These are phyloP conservation scores for Protonibea diacanthus DNA, from an alignment of 2,797 vertebrate genomes.

Conservation along the genomic window DNA sequence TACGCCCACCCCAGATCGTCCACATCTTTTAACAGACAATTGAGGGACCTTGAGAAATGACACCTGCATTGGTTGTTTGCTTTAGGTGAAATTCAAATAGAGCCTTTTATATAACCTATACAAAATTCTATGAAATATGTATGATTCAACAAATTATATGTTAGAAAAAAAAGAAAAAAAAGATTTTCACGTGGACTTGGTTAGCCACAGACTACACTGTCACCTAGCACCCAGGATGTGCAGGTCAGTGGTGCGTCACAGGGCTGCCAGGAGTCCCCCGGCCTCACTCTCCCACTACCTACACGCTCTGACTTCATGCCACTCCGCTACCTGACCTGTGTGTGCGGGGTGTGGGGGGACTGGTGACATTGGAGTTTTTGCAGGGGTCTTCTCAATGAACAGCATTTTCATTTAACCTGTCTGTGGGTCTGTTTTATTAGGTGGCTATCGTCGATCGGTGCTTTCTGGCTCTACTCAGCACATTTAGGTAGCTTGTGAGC, in stretches of 20 bases:
- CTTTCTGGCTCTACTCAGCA: slow-evolving; percentile 66
- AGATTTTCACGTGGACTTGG: slow-evolving; percentile 44
- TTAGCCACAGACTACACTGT: slow-evolving; percentile 37
- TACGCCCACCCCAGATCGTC: slow-evolving; percentile 35
- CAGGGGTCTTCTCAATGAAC: slow-evolving; percentile 48
- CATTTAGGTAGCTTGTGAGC: slow-evolving; percentile 57
- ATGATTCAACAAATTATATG: slow-evolving; percentile 72
- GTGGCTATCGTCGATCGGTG: slow-evolving; percentile 67
- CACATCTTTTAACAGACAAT: slow-evolving; percentile 45
- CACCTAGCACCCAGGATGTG: slow-evolving; percentile 18
- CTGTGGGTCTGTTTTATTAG: slow-evolving; percentile 54
- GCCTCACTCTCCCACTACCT: slow-evolving; percentile 49
- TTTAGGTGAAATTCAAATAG: slow-evolving; percentile 74
- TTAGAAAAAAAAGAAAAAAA: slow-evolving; percentile 31
- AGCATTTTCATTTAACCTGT: slow-evolving; percentile 47
- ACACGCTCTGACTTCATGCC: slow-evolving; percentile 33
- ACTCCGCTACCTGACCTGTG: slow-evolving; percentile 45
- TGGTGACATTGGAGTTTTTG: neutral
- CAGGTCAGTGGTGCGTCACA: slow-evolving; percentile 35
- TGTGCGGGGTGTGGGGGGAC: neutral
- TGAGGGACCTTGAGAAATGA: slow-evolving; percentile 56
- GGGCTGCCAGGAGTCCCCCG: slow-evolving; percentile 43
- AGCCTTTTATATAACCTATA: slow-evolving; percentile 82
- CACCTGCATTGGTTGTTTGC: slow-evolving; percentile 73
- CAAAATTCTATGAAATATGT: slow-evolving; percentile 73